Conservation (phyloP, 2,113 vertebrate genomes). For the Sardina pilchardus region DNA sequence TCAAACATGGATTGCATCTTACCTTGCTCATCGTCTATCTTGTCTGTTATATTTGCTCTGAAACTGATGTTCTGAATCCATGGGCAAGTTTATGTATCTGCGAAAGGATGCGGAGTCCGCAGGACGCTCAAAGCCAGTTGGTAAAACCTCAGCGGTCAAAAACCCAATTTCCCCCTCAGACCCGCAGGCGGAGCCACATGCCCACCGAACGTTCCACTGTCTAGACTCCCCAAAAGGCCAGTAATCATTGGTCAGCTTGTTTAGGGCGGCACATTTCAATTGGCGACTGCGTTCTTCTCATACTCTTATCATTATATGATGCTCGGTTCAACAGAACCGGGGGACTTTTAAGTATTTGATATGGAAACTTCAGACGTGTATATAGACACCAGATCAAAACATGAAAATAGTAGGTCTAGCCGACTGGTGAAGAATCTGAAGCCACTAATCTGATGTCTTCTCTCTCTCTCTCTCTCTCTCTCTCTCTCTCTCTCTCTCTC, state of each 20-base stretch:
- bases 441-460: too few species aligned
- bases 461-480: background rate
- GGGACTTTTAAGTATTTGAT: background rate
- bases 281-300: background rate
- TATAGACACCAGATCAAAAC: background rate
- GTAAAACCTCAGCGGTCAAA: slow-evolving; percentile 6
- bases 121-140: background rate
- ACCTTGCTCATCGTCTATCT: background rate
- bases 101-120: slow-evolving; percentile 1
- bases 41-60: background rate
- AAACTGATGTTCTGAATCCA: background rate
- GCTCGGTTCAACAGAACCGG: background rate
- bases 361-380: background rate
- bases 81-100: background rate
- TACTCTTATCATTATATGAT: background rate
- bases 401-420: background rate
- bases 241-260: background rate
- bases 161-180: background rate
- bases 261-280: background rate
- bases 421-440: background rate
- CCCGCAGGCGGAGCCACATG: slow-evolving; percentile 13
- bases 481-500: background rate
- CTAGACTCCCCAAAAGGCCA: background rate
- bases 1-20: background rate
- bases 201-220: background rate